Percentiles rank a stretch among this genome's conserved stretches.
Evolutionary conservation across 2,888 invertebrate species (phyloP).

Genomic region (Melanostoma mellinum): DNA sequence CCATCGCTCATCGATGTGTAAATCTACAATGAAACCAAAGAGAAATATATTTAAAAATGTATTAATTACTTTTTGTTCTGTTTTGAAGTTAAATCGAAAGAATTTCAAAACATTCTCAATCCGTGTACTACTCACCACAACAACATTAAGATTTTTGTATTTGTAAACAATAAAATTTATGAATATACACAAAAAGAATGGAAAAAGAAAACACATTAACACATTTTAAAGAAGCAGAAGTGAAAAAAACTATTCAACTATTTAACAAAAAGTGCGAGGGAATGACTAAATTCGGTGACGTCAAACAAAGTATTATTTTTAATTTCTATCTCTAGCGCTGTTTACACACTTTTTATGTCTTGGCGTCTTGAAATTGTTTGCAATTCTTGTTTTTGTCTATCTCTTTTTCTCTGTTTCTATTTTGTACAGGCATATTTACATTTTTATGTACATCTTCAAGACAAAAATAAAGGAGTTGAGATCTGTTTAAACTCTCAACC

Average conservation of each 20-base stretch:
- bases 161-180: slow-evolving; percentile 23
- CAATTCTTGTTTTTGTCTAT: slow-evolving; percentile 17
- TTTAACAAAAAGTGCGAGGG: slow-evolving; percentile 14
- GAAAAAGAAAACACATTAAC: slow-evolving; percentile 25
- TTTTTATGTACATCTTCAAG: slow-evolving; percentile 3
- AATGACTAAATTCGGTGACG: slow-evolving; percentile 41
- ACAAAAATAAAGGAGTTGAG: slow-evolving; percentile 1
- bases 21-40: slow-evolving; percentile 78
- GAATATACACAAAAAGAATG: not conserved
- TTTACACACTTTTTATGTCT: slow-evolving; percentile 25
- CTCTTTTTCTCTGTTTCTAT: not conserved
- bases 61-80: not conserved
- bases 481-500: not conserved
- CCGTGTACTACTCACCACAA: slow-evolving; percentile 39
- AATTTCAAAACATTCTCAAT: slow-evolving; percentile 39
- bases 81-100: slow-evolving; percentile 23
- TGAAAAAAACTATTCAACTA: slow-evolving; percentile 14
- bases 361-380: slow-evolving; percentile 48
- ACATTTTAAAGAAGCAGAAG: slow-evolving; percentile 25
- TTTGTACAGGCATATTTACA: slow-evolving; percentile 24
- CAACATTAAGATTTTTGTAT: slow-evolving; percentile 47
- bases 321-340: slow-evolving; percentile 1
- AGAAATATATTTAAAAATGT: slow-evolving; percentile 55
- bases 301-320: slow-evolving; percentile 24
- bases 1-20: slow-evolving; percentile 70